Evolutionary conservation across 2,888 invertebrate genomes (phyloP).

Genomic region (Marasmarcha lunaedactyla): DNA sequence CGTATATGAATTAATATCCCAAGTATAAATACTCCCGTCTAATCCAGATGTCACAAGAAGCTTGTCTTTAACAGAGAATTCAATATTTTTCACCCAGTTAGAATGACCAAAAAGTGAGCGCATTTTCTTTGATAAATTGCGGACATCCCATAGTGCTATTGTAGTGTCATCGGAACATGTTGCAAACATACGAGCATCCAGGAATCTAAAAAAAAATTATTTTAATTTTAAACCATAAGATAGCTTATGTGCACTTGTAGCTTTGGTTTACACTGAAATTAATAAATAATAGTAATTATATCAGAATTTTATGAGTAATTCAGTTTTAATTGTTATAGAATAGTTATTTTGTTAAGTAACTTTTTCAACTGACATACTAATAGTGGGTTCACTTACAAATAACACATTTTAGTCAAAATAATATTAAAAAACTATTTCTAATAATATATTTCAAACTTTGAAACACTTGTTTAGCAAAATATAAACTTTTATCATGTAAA

Average conservation of each 20-base stretch:
- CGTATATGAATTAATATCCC: constrained; percentile 91
- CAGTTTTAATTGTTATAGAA: too few species aligned
- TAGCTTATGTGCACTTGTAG: too few species aligned
- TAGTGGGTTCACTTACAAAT: too few species aligned
- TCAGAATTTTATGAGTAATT: constrained; percentile 3
- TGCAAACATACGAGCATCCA: constrained; percentile 88
- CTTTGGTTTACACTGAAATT: too few species aligned
- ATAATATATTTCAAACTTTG: too few species aligned
- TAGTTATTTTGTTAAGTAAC: too few species aligned
- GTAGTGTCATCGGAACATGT: constrained; percentile 95
- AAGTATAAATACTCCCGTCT: constrained; percentile 93
- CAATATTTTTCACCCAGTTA: constrained; percentile 97
- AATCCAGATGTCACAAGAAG: constrained; percentile 91
- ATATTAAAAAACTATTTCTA: too few species aligned
- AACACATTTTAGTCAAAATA: too few species aligned
- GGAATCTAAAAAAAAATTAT: constrained; percentile 73
- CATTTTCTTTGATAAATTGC: constrained; percentile 82
- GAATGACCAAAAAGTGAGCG: constrained; percentile 87
- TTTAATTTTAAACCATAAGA: too few species aligned
- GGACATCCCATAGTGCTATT: constrained; percentile 93
- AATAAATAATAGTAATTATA: not conserved
- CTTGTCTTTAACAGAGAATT: constrained; percentile 87
- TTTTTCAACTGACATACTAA: too few species aligned
- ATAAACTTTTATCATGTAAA: too few species aligned
- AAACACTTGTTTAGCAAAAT: too few species aligned